A percentile compares a stretch with the other conserved stretches of the same genome.
phyloP scores from a whole-genome alignment of 2,888 invertebrate genomes.

The Meloe dianella region DNA sequence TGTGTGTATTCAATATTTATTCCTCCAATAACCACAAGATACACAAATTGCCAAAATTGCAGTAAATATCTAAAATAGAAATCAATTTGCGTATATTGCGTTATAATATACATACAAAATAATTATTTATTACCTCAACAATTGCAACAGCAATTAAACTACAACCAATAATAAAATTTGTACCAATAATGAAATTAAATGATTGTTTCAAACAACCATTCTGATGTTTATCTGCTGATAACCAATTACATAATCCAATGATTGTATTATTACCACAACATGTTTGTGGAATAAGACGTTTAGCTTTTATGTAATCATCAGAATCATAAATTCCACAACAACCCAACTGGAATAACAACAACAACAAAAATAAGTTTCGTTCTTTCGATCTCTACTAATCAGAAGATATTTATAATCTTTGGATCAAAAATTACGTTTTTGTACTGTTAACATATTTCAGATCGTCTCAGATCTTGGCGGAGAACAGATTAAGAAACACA shows the following conservation, averaged over 20 bases:
- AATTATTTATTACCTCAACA: constrained; percentile 35
- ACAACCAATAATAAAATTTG: constrained; percentile 35
- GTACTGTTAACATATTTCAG: too few relatives aligned
- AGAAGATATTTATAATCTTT: too few relatives aligned
- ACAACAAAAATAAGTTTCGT: too few relatives aligned
- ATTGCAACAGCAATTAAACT: constrained; percentile 31
- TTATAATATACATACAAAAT: too few relatives aligned
- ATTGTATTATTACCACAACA: constrained; percentile 19
- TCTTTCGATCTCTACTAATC: too few relatives aligned
- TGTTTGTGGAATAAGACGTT: constrained; percentile 19
- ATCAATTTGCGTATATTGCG: too few relatives aligned
- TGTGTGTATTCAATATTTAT: neutral
- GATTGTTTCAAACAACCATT: constrained; percentile 28
- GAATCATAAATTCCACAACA: constrained; percentile 37
- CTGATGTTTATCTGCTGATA: constrained; percentile 11
- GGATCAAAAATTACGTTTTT: too few relatives aligned
- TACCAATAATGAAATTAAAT: constrained; percentile 26
- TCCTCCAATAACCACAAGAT: constrained; percentile 12
- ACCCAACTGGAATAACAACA: constrained; percentile 35
- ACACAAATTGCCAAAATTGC: constrained; percentile 17
- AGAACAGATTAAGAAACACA: too few relatives aligned
- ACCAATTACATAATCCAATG: neutral
- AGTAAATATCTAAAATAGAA: constrained; percentile 21
- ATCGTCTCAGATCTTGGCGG: too few relatives aligned
- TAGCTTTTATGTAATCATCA: constrained; percentile 21